phyloP scores from a whole-genome alignment of 1,140 invertebrate species.

The Drosophila kikkawai region DNA sequence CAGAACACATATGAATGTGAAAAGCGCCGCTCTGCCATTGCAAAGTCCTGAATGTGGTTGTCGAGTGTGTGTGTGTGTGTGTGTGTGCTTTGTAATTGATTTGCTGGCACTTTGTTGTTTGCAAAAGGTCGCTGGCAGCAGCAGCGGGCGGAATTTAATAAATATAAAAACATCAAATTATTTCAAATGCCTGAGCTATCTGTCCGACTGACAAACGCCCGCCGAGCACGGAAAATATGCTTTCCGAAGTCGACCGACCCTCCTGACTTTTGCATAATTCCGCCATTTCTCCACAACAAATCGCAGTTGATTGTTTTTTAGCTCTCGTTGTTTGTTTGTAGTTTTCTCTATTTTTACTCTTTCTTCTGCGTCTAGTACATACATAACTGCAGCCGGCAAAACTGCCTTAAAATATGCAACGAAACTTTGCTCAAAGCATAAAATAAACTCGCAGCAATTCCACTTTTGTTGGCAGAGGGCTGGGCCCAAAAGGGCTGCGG shows the following conservation, averaged over 20 bases:
- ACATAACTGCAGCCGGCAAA: slow-evolving; percentile 72
- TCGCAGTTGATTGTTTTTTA: slow-evolving; percentile 81
- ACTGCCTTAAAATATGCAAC: slow-evolving; percentile 82
- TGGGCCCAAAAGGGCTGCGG: slow-evolving; percentile 34
- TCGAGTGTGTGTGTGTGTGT: slow-evolving; percentile 52
- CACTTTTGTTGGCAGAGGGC: slow-evolving; percentile 59
- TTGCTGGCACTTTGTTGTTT: slow-evolving; percentile 80
- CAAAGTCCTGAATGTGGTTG: slow-evolving; percentile 28
- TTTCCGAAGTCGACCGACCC: slow-evolving; percentile 18
- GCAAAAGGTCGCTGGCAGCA: slow-evolving; percentile 29
- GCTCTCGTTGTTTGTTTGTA: slow-evolving; percentile 28
- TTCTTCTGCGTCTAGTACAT: slow-evolving; percentile 38
- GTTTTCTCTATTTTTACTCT: slow-evolving; percentile 6
- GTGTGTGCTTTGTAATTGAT: slow-evolving; percentile 70
- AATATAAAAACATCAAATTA: slow-evolving; percentile 84
- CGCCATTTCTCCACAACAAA: slow-evolving; percentile 81
- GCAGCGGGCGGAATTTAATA: slow-evolving; percentile 68
- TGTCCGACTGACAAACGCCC: slow-evolving; percentile 64
- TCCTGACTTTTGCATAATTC: slow-evolving; percentile 74
- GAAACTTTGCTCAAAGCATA: slow-evolving; percentile 83
- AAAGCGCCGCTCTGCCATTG: slow-evolving; percentile 1
- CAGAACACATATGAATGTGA: slow-evolving; percentile 5
- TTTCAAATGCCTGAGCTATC: slow-evolving; percentile 77
- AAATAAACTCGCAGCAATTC: slow-evolving; percentile 80
- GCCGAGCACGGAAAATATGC: slow-evolving; percentile 73